Evolutionary conservation across 2,888 invertebrate genomes (phyloP), one percentile per base, ranked within the genome.

Genomic region (Marronus borbonicus): DNA sequence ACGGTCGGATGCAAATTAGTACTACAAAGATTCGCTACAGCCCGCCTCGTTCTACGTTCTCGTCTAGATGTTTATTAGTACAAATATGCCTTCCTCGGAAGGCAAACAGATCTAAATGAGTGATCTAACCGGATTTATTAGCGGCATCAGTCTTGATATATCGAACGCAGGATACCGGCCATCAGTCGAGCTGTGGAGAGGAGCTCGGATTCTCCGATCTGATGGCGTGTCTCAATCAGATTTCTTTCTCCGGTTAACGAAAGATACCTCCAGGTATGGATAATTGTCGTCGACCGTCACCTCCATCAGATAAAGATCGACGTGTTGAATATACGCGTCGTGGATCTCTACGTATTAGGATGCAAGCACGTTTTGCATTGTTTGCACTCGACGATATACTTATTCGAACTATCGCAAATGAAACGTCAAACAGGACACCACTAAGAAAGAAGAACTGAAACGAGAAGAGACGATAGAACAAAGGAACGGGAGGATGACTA

Each of bases 211-310:
- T 66, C 66, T 66, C 66, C 44, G 44, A 79, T 78, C 69, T 80
- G 79, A 78, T 82, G 82, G 82, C 84, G 84, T 82, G 84, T 84
- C 85, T 85, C 83, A 86, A 85, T 85, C 85, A 85, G 86, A 86
- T 86, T 81, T 83, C 82, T 78, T 81, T 84, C 58, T 55, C 20
- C 65, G 39, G 65, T 36, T 39, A 83, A 81, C 82, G 80, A 79
- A 83, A 81, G 85, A 85, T 85, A 85, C 84, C 84, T 82, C 81
- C 83, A 81, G 82, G 81, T 83, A 83, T 81, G 84, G 85, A 82
- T 84, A 86, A 86, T 86, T 86, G 86, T 86, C 85, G 85, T 86
- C 85, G 84, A 84, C 82, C 81, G 81, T 83, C 82, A 81, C 81
- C 81, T 82, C 79, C 76, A 77, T 78, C 68, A 76, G 82, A 81